Evolutionary conservation across 2,113 vertebrate species (phyloP), one percentile per base, ranked within the genome.

Genomic region (Amazona guildingii): DNA sequence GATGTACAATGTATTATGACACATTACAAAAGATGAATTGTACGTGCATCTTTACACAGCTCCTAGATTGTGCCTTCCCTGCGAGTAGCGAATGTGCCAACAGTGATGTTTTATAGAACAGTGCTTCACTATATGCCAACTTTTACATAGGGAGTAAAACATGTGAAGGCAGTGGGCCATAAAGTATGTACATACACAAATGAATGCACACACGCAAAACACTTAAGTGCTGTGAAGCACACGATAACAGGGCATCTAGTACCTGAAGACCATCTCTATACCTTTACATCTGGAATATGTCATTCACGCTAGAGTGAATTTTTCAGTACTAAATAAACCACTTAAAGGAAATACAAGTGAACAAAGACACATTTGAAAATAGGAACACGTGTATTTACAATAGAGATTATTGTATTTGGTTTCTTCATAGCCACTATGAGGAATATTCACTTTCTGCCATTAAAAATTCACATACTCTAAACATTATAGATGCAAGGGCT

Each of bases 1-100:
- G 23, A 93, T 17, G 72, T 46, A 74, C 57, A 90, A 54, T 25
- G 27, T 39, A 64, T 83, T 81, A 80, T 52, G 39, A 84, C 21
- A 52, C 76, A 64, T 81, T 74, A 86, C 61, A 81, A 69, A 80
- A 88, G 92, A 80, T 57, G 24, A 80, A 63, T 86, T 93, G 88
- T 91, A 78, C 2, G 6, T 88, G 75, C 73, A 77, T 70, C 76
- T 93, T 94, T 83, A 81, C 46, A 63, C 72, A 75, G 52, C 80
- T 80, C 88, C 24, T 19, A 83, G 72, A 88, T 70, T 1, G 0
- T 49, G 79, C 37, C 55, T 83, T 95, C 49, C 72, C 74, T 80
- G 55, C 73, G 39, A 94, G 69, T 0, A 75, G 43, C 7, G 28
- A 86, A 75, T 39, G 64, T 91, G 76, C 33, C 76, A 86, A 24